Base-by-base conservation (phyloP, 2,888 invertebrate species). In the Galeopsomyia nigrocyanea region DNA sequence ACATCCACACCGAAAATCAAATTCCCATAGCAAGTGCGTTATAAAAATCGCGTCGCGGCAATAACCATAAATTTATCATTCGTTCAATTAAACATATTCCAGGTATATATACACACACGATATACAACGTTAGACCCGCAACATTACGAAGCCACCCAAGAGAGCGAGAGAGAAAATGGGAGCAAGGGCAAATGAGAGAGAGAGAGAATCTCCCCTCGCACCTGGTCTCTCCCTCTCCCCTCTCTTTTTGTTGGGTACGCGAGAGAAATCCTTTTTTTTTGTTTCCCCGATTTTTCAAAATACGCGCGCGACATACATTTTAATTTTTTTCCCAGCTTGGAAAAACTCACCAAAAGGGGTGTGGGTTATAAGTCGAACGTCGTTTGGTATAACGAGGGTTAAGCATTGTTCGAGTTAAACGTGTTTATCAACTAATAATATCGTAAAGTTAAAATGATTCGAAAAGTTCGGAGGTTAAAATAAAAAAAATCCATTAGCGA, bases 231-330 rank as follows among this genome's bases (percentile, higher is more conserved):
- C 22, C 46, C 55, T 19, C 46, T 58, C 69, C 39, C 7, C 16
- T 39, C 61, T 62, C 53, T 53, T 61, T 73, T 62, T 71, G 50
- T 64, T 56, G n/a, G 39, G 39, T 39, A 39, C 39, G 49, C 49
- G 22, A 39, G 17, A 13, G 39, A 64, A 73, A 73, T 73, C 73
- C 69, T 65, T 73, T 69, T 39, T n/a, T 73, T 71, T 60, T 69
- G 22, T 69, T 65, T 69, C 13, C 53, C 55, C 56, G 57, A 72
- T 67, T 67, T 72, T 67, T 71, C 53, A 47, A 64, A 57, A 58
- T 58, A 19, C 56, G 22, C 6, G 31, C 56, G 16, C 26, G 3
- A 39, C 2, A 21, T 50, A 51, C 56, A 50, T 49, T 68, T 62
- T 55, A 49, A 73, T 65, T 57, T 73, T 68, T 46, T 61, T 61